Evolutionary conservation across 2,113 vertebrate species (phyloP).

Genomic region (Euleptes europaea): DNA sequence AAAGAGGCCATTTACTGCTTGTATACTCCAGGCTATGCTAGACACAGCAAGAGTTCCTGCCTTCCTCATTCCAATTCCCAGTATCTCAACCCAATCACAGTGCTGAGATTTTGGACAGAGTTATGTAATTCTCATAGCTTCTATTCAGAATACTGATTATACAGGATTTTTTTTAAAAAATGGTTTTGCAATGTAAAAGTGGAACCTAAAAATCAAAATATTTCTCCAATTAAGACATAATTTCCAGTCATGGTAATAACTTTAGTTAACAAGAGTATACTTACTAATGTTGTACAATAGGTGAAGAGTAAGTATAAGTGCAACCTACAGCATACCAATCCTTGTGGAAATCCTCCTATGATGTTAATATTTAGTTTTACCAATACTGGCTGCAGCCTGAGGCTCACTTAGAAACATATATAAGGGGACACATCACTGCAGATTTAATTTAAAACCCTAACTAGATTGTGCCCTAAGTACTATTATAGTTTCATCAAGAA

Average conservation of each 20-base stretch:
- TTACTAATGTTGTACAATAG: constrained; percentile 15
- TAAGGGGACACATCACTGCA: not conserved
- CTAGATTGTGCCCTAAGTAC: not conserved
- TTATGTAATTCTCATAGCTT: constrained; percentile 27
- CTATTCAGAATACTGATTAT: constrained; percentile 25
- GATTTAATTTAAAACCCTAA: not conserved
- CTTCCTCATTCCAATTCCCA: constrained; percentile 58
- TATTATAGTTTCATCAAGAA: not conserved
- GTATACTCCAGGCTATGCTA: constrained; percentile 47
- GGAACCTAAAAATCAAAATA: not conserved
- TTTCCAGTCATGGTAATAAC: constrained; percentile 17
- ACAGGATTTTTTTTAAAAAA: constrained; percentile 12
- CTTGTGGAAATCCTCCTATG: constrained; percentile 5
- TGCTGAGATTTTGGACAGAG: constrained; percentile 30
- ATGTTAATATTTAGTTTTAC: not conserved
- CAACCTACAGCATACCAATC: not conserved
- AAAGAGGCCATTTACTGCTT: constrained; percentile 47
- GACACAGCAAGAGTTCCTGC: constrained; percentile 56
- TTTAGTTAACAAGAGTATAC: constrained; percentile 33
- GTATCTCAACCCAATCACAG: constrained; percentile 10
- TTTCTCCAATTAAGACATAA: not conserved
- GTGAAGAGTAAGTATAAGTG: constrained; percentile 15
- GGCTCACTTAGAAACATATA: not conserved
- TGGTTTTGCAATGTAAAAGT: not conserved
- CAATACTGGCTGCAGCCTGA: not conserved